Evolutionary conservation across 2,888 invertebrate species (phyloP).

Genomic region (Aelia acuminata): DNA sequence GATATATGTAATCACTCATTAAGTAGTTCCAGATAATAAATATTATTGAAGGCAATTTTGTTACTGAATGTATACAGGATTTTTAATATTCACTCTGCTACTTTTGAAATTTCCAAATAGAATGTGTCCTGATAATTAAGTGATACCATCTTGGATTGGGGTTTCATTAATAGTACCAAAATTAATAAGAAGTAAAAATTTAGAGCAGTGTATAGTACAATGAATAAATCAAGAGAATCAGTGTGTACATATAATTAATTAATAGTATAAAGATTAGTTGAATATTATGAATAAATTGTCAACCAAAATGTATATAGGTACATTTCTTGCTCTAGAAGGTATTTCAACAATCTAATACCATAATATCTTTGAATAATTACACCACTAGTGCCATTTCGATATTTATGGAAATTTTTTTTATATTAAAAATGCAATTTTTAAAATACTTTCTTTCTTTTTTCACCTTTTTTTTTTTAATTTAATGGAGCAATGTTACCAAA

Average conservation of each 20-base stretch:
- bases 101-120: too few species aligned
- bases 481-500: constrained; percentile 8
- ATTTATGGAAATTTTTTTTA: background rate
- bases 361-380: background rate
- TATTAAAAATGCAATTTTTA: background rate
- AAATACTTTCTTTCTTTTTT: background rate
- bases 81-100: too few species aligned
- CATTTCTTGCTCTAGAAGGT: background rate
- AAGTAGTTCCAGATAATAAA: too few species aligned
- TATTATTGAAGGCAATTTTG: too few species aligned
- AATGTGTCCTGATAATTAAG: too few species aligned
- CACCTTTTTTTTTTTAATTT: background rate
- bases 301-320: background rate
- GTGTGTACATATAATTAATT: background rate
- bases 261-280: background rate
- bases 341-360: background rate
- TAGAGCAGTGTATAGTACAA: background rate
- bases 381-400: background rate
- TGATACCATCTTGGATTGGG: too few species aligned
- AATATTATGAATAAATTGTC: background rate
- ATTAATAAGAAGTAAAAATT: background rate
- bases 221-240: background rate
- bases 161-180: too few species aligned
- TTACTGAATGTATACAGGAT: too few species aligned
- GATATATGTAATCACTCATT: too few species aligned